Conservation (phyloP, 2,797 vertebrate genomes). For the Characodon lateralis region DNA sequence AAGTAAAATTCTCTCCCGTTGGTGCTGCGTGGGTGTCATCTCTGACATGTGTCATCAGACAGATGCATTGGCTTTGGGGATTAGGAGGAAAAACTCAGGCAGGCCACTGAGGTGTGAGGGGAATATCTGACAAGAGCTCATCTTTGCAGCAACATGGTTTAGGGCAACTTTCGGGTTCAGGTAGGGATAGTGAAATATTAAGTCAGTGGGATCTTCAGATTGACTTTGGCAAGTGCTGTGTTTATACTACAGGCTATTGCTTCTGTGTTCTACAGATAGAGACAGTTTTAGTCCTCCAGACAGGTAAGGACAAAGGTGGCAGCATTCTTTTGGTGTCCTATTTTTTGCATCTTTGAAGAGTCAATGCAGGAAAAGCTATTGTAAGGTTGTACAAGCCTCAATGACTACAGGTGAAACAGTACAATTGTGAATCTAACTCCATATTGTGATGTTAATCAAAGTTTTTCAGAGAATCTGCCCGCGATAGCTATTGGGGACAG, state of each 20-base stretch:
- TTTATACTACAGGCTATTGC: conserved; percentile 38
- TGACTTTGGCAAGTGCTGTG: conserved; percentile 37
- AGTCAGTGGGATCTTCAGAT: conserved; percentile 34
- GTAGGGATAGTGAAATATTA: conserved; percentile 21
- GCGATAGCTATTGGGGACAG: neutral
- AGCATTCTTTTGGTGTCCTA: neutral
- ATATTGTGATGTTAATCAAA: neutral
- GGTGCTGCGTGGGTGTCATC: conserved; percentile 34
- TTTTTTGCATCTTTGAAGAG: conserved; percentile 3
- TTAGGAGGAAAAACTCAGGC: conserved; percentile 30
- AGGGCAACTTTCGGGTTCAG: conserved; percentile 35
- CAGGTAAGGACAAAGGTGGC: conserved; percentile 22
- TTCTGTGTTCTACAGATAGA: conserved; percentile 8
- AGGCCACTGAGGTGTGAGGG: conserved; percentile 39
- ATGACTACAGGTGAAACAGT: neutral
- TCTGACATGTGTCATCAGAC: conserved; percentile 52
- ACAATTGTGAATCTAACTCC: neutral
- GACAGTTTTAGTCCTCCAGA: conserved; percentile 29
- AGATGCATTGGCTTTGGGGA: conserved; percentile 34
- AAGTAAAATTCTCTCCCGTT: conserved; percentile 10
- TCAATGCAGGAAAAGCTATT: neutral
- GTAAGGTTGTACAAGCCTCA: neutral
- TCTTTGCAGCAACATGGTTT: conserved; percentile 30
- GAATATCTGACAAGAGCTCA: conserved; percentile 48
- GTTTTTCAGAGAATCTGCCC: neutral